These are phyloP conservation scores for Gallinago solitaria DNA, from an alignment of 2,797 vertebrate genomes.

Conservation along the genomic window DNA sequence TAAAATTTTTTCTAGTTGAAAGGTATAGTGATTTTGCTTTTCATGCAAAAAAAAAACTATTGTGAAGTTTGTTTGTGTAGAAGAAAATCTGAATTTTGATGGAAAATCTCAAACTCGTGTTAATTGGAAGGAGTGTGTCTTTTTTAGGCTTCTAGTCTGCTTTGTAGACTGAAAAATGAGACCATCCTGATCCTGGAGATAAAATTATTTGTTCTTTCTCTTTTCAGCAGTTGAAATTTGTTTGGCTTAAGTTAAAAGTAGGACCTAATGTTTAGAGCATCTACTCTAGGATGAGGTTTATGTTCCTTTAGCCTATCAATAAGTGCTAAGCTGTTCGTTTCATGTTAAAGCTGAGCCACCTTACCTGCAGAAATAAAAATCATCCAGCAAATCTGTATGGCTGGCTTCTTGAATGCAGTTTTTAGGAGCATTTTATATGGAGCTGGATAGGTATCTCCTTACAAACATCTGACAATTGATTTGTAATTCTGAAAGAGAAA, in stretches of 20 bases:
- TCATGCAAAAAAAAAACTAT: neutral
- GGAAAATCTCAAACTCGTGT: neutral
- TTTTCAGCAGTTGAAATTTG: neutral
- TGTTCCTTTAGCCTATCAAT: neutral
- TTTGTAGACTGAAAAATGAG: neutral
- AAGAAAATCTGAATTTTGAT: neutral
- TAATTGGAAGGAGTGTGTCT: neutral
- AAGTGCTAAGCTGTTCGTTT: neutral
- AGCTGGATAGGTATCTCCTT: neutral
- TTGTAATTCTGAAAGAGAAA: neutral
- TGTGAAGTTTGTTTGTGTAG: neutral
- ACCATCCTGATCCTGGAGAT: neutral
- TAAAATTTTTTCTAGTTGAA: neutral
- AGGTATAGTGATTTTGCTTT: neutral
- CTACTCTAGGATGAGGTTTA: neutral
- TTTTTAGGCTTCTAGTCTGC: neutral
- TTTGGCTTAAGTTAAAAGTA: neutral
- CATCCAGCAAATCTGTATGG: neutral
- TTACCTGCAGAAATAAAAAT: neutral
- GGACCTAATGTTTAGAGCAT: neutral
- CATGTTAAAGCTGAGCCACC: neutral
- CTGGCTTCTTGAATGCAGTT: neutral
- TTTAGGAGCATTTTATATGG: neutral
- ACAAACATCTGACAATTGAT: neutral
- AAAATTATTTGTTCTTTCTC: neutral